Base-by-base conservation (phyloP, 1,140 invertebrate genomes). In the Brachionus plicatilis region DNA sequence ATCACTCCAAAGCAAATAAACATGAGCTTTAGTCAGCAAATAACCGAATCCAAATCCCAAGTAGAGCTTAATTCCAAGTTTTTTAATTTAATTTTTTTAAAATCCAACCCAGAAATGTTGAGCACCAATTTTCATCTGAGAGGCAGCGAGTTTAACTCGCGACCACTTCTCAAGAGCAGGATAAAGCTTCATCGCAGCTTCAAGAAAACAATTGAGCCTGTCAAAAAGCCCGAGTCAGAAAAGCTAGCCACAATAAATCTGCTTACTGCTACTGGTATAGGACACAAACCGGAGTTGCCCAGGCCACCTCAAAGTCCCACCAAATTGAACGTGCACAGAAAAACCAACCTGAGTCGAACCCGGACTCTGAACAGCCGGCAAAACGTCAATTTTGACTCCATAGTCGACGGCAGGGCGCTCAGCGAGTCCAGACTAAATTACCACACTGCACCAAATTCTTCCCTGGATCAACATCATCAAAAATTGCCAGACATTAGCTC, bases 71-170 rank as follows among this genome's bases (percentile, higher is more conserved):
- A 41, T 72, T 41, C 68, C 7, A 41, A 72, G 41, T 43, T 43
- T 72, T 43, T 41, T 33, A 72, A 43, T 72, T 72, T 72, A n/a
- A 45, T 43, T 43, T 72, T 72, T 72, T 72, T 72, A 72, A 72
- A 68, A 68, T 7, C 66, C 66, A 17, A 43, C 14, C 17, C 68
- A 72, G 68, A 72, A 72, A 72, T 72, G 68, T 43, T 72, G 37
- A 72, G 37, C 17, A 72, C 68, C 3, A 72, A 43, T 43, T 43
- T 43, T 72, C 41, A 41, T 45, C 68, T 9, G 1, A 41, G n/a
- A 43, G 7, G n/a, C 7, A 72, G n/a, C 11, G 17, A 43, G 41
- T 17, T 43, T 9, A 43, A 41, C 8, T 41, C 68, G 29, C 29
- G 37, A 6, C 68, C 68, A 45, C 33, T 72, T 6, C 37, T 72